A percentile compares a stretch with the other conserved stretches of the same genome.
Evolutionary conservation across 2,888 invertebrate genomes (phyloP).

Genomic region (Molorchus minor): DNA sequence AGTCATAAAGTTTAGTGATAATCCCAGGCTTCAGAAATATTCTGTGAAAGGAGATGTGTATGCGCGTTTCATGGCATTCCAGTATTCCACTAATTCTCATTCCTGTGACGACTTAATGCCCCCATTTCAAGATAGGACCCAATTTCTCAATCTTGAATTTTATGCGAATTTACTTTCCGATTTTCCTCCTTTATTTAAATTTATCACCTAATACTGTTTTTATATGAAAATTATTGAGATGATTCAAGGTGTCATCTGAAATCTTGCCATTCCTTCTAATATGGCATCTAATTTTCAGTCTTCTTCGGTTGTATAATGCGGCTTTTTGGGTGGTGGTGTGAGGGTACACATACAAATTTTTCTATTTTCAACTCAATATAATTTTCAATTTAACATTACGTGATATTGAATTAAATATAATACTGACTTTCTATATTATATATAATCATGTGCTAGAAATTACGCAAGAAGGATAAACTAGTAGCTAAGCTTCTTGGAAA

Average conservation of each 20-base stretch:
- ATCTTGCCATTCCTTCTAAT: background rate
- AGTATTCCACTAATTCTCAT: constrained; percentile 34
- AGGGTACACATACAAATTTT: too few relatives aligned
- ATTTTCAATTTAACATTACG: too few relatives aligned
- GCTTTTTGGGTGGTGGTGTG: too few relatives aligned
- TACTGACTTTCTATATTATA: too few relatives aligned
- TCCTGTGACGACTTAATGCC: constrained; percentile 37
- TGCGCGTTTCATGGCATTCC: constrained; percentile 33
- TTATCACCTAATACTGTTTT: constrained; percentile 8
- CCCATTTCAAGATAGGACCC: constrained; percentile 27
- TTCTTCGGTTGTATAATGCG: too few relatives aligned
- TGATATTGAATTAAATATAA: too few relatives aligned
- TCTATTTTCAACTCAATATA: too few relatives aligned
- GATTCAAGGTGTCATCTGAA: constrained; percentile 8
- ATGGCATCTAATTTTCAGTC: too few relatives aligned
- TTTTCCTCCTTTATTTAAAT: constrained; percentile 7
- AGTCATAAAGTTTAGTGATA: constrained; percentile 44
- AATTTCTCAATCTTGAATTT: constrained; percentile 27
- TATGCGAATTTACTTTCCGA: constrained; percentile 1
- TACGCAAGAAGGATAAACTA: too few relatives aligned
- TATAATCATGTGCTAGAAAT: too few relatives aligned
- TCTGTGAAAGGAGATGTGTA: constrained; percentile 34
- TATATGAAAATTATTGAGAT: constrained; percentile 11
- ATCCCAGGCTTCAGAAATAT: constrained; percentile 38
- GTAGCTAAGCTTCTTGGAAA: too few relatives aligned